phyloP scores from a whole-genome alignment of 2,797 vertebrate genomes.

The Paguma larvata region DNA sequence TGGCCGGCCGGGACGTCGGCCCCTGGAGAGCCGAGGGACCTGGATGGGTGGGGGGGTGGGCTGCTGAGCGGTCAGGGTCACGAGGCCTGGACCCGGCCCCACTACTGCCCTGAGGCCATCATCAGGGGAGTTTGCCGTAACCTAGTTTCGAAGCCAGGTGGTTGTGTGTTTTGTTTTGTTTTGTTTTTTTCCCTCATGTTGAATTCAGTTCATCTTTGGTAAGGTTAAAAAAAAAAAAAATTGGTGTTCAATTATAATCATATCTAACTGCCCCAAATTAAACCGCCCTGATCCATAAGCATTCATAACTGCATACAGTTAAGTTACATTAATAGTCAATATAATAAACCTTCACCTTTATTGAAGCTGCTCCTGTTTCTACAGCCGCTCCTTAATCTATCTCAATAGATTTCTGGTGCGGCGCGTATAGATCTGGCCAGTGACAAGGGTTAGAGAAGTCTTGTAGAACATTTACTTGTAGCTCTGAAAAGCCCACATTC shows the following conservation, averaged over 20 bases:
- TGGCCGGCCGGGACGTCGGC: fast-evolving
- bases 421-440: conserved; percentile 90
- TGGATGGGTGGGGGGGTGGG: no score
- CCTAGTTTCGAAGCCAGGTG: conserved; percentile 2
- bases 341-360: conserved; percentile 90
- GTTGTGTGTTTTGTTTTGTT: not conserved
- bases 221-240: conserved; percentile 72
- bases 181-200: fast-evolving
- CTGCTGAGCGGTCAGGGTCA: fast-evolving
- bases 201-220: conserved; percentile 73
- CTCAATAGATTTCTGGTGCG: conserved; percentile 92
- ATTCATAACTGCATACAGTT: conserved; percentile 86
- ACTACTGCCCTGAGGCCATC: fast-evolving
- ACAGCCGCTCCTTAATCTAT: conserved; percentile 90
- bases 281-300: conserved; percentile 85
- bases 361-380: conserved; percentile 89
- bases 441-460: conserved; percentile 92
- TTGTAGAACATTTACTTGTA: conserved; percentile 93
- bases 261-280: conserved; percentile 86
- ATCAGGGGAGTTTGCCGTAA: not conserved
- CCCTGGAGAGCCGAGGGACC: not conserved
- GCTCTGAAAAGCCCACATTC: conserved; percentile 93
- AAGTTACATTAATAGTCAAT: conserved; percentile 88
- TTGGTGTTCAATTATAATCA: conserved; percentile 80
- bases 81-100: not conserved